phyloP scores from a whole-genome alignment of 2,797 vertebrate genomes.

The Danio aesculapii region DNA sequence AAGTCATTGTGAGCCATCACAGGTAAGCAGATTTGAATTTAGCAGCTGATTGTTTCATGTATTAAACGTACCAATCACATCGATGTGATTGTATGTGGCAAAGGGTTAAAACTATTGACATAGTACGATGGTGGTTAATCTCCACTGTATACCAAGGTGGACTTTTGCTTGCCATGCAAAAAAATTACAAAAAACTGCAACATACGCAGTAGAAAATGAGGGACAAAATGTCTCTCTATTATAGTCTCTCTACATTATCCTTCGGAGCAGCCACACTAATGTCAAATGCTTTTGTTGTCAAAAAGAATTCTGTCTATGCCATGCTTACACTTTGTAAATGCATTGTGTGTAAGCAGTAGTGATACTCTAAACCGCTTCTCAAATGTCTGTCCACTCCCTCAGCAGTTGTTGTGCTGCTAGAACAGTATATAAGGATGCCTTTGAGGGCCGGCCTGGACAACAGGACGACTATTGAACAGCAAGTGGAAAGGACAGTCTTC shows the following conservation, averaged over 20 bases:
- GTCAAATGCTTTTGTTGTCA: constrained; percentile 26
- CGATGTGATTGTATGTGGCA: no score
- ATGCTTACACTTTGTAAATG: constrained; percentile 22
- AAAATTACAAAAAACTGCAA: background rate
- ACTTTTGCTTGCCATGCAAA: no score
- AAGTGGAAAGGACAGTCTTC: constrained; percentile 60
- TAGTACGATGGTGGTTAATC: no score
- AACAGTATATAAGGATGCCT: constrained; percentile 64
- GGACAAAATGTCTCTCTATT: background rate
- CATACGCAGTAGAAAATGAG: background rate
- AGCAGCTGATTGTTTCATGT: no score
- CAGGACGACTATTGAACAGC: constrained; percentile 63
- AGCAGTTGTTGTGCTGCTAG: constrained; percentile 58
- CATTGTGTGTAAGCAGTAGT: constrained; percentile 15
- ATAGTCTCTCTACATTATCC: no score
- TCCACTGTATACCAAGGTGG: background rate
- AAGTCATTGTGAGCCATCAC: no score
- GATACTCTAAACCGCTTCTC: constrained; percentile 49
- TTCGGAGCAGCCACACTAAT: constrained; percentile 20
- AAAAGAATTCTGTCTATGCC: constrained; percentile 15
- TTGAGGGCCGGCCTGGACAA: constrained; percentile 60
- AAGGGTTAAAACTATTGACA: no score
- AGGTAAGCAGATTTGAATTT: no score
- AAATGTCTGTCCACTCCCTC: constrained; percentile 31
- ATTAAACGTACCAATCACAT: no score